A percentile compares a stretch with the other conserved stretches of the same genome.
Conservation (phyloP, 2,888 invertebrate genomes). For the Acanthococcus lagerstroemiae region DNA sequence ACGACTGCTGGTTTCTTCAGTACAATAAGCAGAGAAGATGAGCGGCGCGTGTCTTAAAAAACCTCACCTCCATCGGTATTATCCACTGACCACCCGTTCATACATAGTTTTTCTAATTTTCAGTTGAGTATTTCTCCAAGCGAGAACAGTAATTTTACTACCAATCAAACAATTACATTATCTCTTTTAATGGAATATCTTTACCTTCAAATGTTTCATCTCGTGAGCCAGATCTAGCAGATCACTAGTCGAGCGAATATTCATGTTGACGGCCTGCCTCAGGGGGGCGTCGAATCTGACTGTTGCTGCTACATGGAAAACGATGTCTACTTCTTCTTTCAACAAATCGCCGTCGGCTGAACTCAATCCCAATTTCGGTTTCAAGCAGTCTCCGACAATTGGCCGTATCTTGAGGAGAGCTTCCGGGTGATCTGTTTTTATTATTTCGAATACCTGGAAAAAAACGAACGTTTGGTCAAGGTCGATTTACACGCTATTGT, state of each 20-base stretch:
- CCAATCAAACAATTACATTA: too few species aligned
- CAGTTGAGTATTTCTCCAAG: too few species aligned
- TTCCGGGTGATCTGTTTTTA: slow-evolving; percentile 31
- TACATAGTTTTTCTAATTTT: too few species aligned
- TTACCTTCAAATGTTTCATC: slow-evolving; percentile 33
- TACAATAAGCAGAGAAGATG: too few species aligned
- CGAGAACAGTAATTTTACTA: too few species aligned
- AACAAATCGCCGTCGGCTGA: slow-evolving; percentile 31
- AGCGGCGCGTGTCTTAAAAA: too few species aligned
- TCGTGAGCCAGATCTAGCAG: slow-evolving; percentile 33
- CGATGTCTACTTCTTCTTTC: slow-evolving; percentile 34
- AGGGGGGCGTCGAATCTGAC: slow-evolving; percentile 36
- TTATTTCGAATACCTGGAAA: slow-evolving; percentile 34
- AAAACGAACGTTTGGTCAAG: too few species aligned
- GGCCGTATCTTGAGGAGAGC: slow-evolving; percentile 33
- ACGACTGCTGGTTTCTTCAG: too few species aligned
- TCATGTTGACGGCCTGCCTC: slow-evolving; percentile 34
- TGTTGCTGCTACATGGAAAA: slow-evolving; percentile 37
- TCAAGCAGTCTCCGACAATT: slow-evolving; percentile 36
- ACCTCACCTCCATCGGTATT: too few species aligned
- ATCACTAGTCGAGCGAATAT: slow-evolving; percentile 34
- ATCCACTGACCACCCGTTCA: too few species aligned
- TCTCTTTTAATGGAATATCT: too few species aligned
- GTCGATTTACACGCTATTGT: too few species aligned
- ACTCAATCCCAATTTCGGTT: slow-evolving; percentile 35